These are phyloP conservation scores for Helobdella robusta DNA, from an alignment of 2,888 invertebrate species.

Conservation along the genomic window DNA sequence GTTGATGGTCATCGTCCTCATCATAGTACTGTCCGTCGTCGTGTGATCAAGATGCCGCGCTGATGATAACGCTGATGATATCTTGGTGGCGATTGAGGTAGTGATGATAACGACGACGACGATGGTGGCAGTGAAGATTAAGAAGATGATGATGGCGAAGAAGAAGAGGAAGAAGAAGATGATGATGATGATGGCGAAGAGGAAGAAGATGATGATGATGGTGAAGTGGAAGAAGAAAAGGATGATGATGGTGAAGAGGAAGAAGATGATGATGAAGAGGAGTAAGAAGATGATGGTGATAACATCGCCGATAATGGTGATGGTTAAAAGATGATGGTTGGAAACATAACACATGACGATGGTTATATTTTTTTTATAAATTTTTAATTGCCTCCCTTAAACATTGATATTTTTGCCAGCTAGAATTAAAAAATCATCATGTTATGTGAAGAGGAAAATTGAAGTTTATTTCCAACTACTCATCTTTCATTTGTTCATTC, in stretches of 20 bases:
- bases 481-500: no score
- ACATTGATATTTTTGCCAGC: no score
- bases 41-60: slow-evolving; percentile 5
- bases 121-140: slow-evolving; percentile 5
- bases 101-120: slow-evolving; percentile 1
- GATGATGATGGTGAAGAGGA: slow-evolving; percentile 29
- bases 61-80: background rate
- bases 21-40: slow-evolving; percentile 19
- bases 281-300: slow-evolving; percentile 19
- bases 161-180: slow-evolving; percentile 12
- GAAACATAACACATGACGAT: no score
- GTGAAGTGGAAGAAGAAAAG: slow-evolving; percentile 25
- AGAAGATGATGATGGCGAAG: slow-evolving; percentile 15
- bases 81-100: background rate
- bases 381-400: no score
- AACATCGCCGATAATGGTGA: slow-evolving; percentile 13
- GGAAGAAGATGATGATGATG: slow-evolving; percentile 25
- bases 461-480: no score
- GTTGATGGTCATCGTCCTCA: slow-evolving; percentile 5
- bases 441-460: no score
- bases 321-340: no score
- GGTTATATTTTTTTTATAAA: no score
- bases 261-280: slow-evolving; percentile 24
- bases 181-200: slow-evolving; percentile 14
- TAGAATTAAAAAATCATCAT: no score